Evolutionary conservation across 2,797 vertebrate genomes (phyloP).

Genomic region (Astyanax mexicanus): DNA sequence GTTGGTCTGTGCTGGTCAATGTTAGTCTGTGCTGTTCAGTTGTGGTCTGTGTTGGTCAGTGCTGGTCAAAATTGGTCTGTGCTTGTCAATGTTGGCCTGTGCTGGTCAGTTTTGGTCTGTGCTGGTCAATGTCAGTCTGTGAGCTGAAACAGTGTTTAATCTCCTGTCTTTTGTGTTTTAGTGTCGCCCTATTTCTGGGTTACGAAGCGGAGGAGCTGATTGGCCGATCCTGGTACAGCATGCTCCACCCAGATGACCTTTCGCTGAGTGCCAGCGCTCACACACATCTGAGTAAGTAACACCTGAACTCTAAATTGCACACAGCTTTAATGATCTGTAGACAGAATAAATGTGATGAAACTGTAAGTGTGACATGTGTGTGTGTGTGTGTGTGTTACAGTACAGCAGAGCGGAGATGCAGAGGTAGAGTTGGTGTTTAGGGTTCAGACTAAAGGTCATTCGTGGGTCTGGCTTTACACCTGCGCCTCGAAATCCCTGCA

Average conservation of each 20-base stretch:
- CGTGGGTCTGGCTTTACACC: slow-evolving; percentile 78
- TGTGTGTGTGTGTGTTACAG: slow-evolving; percentile 64
- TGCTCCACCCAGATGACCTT: slow-evolving; percentile 85
- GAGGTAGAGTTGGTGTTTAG: slow-evolving; percentile 76
- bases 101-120: not conserved
- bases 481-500: slow-evolving; percentile 61
- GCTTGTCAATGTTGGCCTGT: too few relatives aligned
- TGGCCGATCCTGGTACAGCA: slow-evolving; percentile 84
- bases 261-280: slow-evolving; percentile 72
- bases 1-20: too few relatives aligned
- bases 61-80: too few relatives aligned
- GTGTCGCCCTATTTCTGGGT: slow-evolving; percentile 80
- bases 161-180: slow-evolving; percentile 53
- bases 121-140: not conserved
- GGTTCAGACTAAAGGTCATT: slow-evolving; percentile 74
- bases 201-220: slow-evolving; percentile 77
- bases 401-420: slow-evolving; percentile 60
- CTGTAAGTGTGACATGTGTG: not conserved
- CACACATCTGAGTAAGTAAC: slow-evolving; percentile 80
- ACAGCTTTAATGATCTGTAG: not conserved
- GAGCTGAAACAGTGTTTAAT: not conserved
- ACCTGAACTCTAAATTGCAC: not conserved
- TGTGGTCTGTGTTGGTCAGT: too few relatives aligned
- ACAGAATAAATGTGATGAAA: too few relatives aligned
- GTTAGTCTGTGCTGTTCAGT: not conserved